Evolutionary conservation across 2,113 vertebrate genomes (phyloP).

Genomic region (Choloepus hoffmanni): DNA sequence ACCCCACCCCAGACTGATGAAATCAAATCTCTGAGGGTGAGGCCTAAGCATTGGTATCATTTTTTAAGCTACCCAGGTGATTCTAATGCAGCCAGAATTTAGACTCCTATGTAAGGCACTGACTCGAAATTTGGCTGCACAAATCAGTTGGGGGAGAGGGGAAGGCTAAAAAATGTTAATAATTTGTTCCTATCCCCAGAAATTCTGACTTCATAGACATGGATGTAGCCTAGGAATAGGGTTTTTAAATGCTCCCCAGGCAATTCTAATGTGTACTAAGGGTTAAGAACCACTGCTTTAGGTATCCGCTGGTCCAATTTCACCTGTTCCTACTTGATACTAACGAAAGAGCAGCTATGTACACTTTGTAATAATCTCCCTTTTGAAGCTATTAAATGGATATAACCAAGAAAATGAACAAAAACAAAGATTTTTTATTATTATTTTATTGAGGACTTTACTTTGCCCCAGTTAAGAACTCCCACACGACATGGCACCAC

Average conservation of each 20-base stretch:
- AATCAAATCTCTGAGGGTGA: not conserved
- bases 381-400: not conserved
- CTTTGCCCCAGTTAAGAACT: not conserved
- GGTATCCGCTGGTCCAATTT: not conserved
- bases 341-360: not conserved
- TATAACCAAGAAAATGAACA: not conserved
- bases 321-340: not conserved
- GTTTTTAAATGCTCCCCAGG: not conserved
- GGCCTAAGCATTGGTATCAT: not conserved
- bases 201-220: not conserved
- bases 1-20: not conserved
- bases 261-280: not conserved
- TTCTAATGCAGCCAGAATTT: not conserved
- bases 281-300: not conserved
- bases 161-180: not conserved
- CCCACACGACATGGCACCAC: not conserved
- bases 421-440: not conserved
- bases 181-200: not conserved
- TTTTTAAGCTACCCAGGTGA: not conserved
- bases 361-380: not conserved
- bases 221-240: too few relatives aligned
- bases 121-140: not conserved
- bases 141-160: not conserved
- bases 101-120: not conserved
- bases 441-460: constrained; percentile 1